Evolutionary conservation across 1,140 invertebrate species (phyloP).

Genomic region (Charaxes varanes): DNA sequence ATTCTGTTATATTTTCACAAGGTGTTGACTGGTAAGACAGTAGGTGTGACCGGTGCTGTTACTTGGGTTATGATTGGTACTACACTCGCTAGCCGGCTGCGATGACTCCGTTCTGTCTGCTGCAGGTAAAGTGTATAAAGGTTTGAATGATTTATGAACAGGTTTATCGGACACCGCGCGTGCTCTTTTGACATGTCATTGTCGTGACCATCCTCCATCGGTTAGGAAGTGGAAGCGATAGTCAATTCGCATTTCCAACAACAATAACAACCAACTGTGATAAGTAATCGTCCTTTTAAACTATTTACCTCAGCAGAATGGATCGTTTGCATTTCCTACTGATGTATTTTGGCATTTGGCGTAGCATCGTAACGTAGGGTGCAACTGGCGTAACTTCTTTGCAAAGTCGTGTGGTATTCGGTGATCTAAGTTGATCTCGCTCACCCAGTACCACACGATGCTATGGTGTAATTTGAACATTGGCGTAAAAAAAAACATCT

Average conservation of each 20-base stretch:
- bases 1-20: conserved; percentile 73
- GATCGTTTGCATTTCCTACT: conserved; percentile 71
- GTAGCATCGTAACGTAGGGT: conserved; percentile 60
- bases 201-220: conserved; percentile 64
- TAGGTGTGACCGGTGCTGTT: conserved; percentile 67
- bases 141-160: conserved; percentile 63
- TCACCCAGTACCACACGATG: conserved; percentile 40
- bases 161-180: conserved; percentile 54
- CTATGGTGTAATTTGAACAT: conserved; percentile 46
- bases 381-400: conserved; percentile 56
- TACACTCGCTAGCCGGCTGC: conserved; percentile 49
- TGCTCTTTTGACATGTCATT: conserved; percentile 52
- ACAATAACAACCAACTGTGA: not conserved
- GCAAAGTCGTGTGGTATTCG: conserved; percentile 41
- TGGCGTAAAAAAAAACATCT: conserved; percentile 65
- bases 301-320: conserved; percentile 18
- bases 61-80: conserved; percentile 64
- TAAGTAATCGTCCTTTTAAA: conserved; percentile 7
- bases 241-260: conserved; percentile 12
- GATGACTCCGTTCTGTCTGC: conserved; percentile 44
- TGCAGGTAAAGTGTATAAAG: conserved; percentile 67
- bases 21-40: conserved; percentile 73
- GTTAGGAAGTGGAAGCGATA: conserved; percentile 69
- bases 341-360: conserved; percentile 63
- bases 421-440: conserved; percentile 23